phyloP scores from a whole-genome alignment of 2,113 vertebrate species.

The Turnix velox region DNA sequence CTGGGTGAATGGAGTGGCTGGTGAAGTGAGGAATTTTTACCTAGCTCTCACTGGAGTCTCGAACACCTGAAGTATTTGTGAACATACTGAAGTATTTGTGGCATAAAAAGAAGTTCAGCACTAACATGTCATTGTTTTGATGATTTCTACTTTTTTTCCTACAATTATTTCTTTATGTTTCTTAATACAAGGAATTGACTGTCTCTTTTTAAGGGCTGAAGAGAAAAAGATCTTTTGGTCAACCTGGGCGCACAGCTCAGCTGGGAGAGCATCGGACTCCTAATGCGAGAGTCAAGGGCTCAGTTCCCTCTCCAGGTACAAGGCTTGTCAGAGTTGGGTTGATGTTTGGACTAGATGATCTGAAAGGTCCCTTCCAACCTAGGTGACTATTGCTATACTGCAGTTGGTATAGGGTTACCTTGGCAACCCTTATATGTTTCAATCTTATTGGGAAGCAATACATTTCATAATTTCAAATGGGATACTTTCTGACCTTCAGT shows the following conservation, averaged over 20 bases:
- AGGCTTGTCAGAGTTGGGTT: too few species aligned
- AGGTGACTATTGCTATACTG: too few species aligned
- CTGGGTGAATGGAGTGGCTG: not conserved
- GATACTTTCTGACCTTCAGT: not conserved
- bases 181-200: not conserved
- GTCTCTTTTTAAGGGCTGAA: not conserved
- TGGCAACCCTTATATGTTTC: not conserved
- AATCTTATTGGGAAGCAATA: fast-evolving
- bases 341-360: too few species aligned
- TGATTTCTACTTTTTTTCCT: not conserved
- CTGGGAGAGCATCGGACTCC: too few species aligned
- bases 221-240: not conserved
- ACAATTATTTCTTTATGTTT: not conserved
- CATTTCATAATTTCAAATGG: not conserved
- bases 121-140: not conserved
- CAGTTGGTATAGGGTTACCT: not conserved
- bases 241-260: too few species aligned
- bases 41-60: not conserved
- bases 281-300: too few species aligned
- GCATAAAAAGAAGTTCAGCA: not conserved
- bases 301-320: too few species aligned
- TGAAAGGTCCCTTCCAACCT: too few species aligned
- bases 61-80: not conserved
- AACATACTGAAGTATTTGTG: not conserved
- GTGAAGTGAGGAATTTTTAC: not conserved